Base-by-base conservation (phyloP, 2,888 invertebrate genomes). In the Erebia palarica region DNA sequence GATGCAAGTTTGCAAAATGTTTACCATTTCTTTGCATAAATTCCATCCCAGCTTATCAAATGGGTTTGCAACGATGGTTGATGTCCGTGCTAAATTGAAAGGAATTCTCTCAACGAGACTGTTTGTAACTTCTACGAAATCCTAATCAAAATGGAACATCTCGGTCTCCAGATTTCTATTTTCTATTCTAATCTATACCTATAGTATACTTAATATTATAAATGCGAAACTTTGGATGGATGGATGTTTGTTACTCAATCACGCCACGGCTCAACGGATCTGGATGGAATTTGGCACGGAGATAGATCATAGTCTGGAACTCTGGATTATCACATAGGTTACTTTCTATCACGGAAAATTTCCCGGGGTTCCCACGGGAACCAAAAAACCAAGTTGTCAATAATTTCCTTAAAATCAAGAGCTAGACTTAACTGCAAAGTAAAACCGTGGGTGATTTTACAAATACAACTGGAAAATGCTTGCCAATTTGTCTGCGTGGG, bases 1-100 rank as follows among this genome's bases (percentile, higher is more conserved):
- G 59, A 65, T 71, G 64, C 58, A 64, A 71, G 68, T 71, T 68
- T 64, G 51, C 63, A 51, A 71, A 63, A 71, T 63, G 47, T 67
- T 70, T 63, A 49, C 49, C 47, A 63, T 47, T 21, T 61, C 47
- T 59, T 58, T 65, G 51, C 55, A 61, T 63, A 63, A 18, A 61
- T 49, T 49, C 51, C 57, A 36, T 49, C 49, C 18, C 14, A 8
- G 63, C 49, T 63, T 63, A 63, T 63, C 63, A 47, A 63, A 63
- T 63, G 47, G 47, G 21, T 21, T 16, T 47, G 61, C 44, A 44
- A 44, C 44, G 44, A 49, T 47, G 47, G 10, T 49, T 14, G 21
- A 49, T 63, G 44, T 61, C 47, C 49, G 13, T 63, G 14, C 49
- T 49, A 14, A 49, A 63, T 18, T 63, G 18, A 63, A 47, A 18